A percentile compares a stretch with the other conserved stretches of the same genome.
Evolutionary conservation across 2,113 vertebrate species (phyloP).

Genomic region (Rhea americana): DNA sequence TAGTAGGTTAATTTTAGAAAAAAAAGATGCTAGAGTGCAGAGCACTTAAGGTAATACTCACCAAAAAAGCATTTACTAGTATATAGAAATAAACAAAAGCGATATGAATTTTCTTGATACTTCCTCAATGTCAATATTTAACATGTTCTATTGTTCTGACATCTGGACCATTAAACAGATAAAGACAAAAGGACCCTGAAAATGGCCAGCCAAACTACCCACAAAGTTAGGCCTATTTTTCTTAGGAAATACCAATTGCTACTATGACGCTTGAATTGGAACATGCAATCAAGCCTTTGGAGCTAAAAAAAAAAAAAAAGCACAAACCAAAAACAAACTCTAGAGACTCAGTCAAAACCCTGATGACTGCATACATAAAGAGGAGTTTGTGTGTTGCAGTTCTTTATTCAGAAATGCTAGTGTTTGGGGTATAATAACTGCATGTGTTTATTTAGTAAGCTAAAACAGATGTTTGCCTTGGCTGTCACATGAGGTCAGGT

Average conservation of each 20-base stretch:
- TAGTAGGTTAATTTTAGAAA: neutral
- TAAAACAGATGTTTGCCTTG: neutral
- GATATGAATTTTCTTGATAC: constrained; percentile 56
- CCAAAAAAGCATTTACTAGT: constrained; percentile 21
- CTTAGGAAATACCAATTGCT: constrained; percentile 32
- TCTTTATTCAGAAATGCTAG: neutral
- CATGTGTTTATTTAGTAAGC: neutral
- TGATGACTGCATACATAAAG: neutral
- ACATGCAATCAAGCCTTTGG: neutral
- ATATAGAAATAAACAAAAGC: constrained; percentile 52
- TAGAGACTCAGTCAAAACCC: neutral
- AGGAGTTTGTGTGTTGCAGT: neutral
- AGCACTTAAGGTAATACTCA: constrained; percentile 15
- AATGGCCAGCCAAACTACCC: constrained; percentile 34
- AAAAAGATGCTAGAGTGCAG: neutral
- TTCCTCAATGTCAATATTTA: constrained; percentile 66
- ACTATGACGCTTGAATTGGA: constrained; percentile 3
- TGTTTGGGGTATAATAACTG: neutral
- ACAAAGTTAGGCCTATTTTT: constrained; percentile 22
- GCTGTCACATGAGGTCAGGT: neutral
- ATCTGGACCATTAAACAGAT: constrained; percentile 64
- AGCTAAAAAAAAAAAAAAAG: neutral
- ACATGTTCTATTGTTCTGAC: constrained; percentile 61
- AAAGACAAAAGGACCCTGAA: constrained; percentile 48
- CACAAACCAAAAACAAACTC: neutral